Evolutionary conservation across 92 coral and sea anemone genomes (phyloP), one percentile per base, ranked within the genome.

Genomic region (Galaxea fascicularis): DNA sequence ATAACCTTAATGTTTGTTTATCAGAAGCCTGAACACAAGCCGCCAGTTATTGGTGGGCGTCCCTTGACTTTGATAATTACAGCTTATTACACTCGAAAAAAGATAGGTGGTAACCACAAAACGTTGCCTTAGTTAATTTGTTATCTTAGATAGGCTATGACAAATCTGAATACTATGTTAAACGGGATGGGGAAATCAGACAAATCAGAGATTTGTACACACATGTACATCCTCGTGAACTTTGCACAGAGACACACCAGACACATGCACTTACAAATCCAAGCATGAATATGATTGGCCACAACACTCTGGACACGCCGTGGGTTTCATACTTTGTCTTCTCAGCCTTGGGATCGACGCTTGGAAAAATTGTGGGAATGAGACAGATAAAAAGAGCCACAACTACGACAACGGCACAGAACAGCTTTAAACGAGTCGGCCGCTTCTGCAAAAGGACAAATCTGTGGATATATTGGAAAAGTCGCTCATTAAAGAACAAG

Each of bases 201-300:
- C n/a, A n/a, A n/a, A n/a, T n/a, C n/a, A n/a, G n/a, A n/a, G n/a
- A n/a, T n/a, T n/a, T n/a, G n/a, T n/a, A n/a, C n/a, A n/a, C n/a
- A n/a, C n/a, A n/a, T n/a, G n/a, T n/a, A n/a, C n/a, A n/a, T 46
- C 6, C 12, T 46, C 51, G 13, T 9, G 4, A 15, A 15, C 54
- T 49, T 9, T 2, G 17, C 54, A 9, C 17, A n/a, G 56, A 74
- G 20, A 21, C n/a, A n/a, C n/a, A n/a, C n/a, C n/a, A n/a, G n/a
- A n/a, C n/a, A n/a, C n/a, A n/a, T n/a, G n/a, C 12, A 93, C 98
- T 93, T 87, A 95, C 98, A 87, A 93, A 93, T 67, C 95, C 98
- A 74, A 95, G 24, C 97, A 95, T 95, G 69, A 95, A 95, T 46
- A 95, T 91, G 27, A 93, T 52, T 0, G 98, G 97, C 98, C 98